These are phyloP conservation scores for Camelus bactrianus DNA, from an alignment of 2,113 vertebrate genomes.

Conservation along the genomic window DNA sequence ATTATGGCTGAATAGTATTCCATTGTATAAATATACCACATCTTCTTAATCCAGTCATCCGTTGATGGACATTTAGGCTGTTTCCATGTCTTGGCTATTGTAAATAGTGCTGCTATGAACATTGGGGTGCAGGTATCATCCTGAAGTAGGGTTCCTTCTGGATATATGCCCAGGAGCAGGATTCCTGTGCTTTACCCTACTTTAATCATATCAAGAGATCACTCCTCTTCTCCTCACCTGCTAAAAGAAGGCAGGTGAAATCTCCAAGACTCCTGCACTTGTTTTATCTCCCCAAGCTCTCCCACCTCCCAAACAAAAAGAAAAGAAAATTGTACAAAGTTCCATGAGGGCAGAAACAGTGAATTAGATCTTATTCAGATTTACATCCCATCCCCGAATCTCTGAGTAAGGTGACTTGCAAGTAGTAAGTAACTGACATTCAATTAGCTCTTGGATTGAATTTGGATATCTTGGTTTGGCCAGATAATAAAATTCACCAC, in stretches of 20 bases:
- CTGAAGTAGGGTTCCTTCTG: too few species aligned
- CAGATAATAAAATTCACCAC: slow-evolving; percentile 28
- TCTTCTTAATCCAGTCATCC: too few species aligned
- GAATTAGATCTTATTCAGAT: neutral
- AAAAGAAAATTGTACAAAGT: neutral
- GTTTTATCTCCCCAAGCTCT: neutral
- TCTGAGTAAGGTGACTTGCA: neutral
- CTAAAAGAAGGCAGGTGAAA: slow-evolving; percentile 16
- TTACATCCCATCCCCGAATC: neutral
- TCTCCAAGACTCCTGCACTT: neutral
- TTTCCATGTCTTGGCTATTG: too few species aligned
- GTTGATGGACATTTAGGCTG: too few species aligned
- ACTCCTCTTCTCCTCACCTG: neutral
- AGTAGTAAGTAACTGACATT: slow-evolving; percentile 4
- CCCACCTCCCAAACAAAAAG: neutral
- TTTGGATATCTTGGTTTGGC: neutral
- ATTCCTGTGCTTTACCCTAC: neutral
- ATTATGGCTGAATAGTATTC: too few species aligned
- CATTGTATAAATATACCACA: too few species aligned
- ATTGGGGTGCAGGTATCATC: too few species aligned
- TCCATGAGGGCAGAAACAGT: neutral
- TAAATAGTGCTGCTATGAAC: too few species aligned
- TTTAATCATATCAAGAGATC: neutral
- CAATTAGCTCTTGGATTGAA: slow-evolving; percentile 34
- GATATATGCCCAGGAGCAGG: too few species aligned